Percentiles rank a stretch among this genome's conserved stretches.
These are phyloP conservation scores for Mylabris sibirica DNA, from an alignment of 2,888 invertebrate genomes.

Conservation along the genomic window DNA sequence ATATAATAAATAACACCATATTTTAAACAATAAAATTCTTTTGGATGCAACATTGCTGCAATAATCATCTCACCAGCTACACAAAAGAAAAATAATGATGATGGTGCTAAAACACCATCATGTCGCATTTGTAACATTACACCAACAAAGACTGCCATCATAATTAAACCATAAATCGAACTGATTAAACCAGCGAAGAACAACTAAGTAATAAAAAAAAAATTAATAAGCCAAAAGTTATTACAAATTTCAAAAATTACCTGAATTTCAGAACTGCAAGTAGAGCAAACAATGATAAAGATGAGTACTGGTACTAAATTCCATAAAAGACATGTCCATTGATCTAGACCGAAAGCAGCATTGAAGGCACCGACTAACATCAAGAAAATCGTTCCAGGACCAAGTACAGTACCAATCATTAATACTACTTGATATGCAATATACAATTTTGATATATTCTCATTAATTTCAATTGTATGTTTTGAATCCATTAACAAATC, in stretches of 20 bases:
- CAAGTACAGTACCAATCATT: conserved; percentile 79
- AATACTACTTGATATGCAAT: conserved; percentile 76
- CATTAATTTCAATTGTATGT: conserved; percentile 81
- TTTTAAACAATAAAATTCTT: conserved; percentile 77
- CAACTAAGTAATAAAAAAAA: conserved; percentile 67
- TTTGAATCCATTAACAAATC: conserved; percentile 84
- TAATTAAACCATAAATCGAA: conserved; percentile 80
- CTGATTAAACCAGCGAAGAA: conserved; percentile 78
- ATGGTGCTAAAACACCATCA: conserved; percentile 83
- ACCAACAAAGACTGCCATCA: conserved; percentile 87
- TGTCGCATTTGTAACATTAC: conserved; percentile 79
- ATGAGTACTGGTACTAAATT: conserved; percentile 74
- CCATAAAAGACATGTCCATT: conserved; percentile 70
- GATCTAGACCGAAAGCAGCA: conserved; percentile 77
- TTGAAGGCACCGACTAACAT: conserved; percentile 86
- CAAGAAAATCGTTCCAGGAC: conserved; percentile 83
- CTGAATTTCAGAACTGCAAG: conserved; percentile 73
- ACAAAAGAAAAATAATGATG: conserved; percentile 82
- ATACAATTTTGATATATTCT: conserved; percentile 86
- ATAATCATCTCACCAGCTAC: conserved; percentile 74
- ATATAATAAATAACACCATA: conserved; percentile 84
- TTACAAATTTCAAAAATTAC: conserved; percentile 61
- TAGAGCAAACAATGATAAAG: conserved; percentile 74
- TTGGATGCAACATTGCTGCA: conserved; percentile 78
- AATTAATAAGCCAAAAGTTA: no score